Conservation (phyloP, 1,140 invertebrate species). For the Tribolium madens region DNA sequence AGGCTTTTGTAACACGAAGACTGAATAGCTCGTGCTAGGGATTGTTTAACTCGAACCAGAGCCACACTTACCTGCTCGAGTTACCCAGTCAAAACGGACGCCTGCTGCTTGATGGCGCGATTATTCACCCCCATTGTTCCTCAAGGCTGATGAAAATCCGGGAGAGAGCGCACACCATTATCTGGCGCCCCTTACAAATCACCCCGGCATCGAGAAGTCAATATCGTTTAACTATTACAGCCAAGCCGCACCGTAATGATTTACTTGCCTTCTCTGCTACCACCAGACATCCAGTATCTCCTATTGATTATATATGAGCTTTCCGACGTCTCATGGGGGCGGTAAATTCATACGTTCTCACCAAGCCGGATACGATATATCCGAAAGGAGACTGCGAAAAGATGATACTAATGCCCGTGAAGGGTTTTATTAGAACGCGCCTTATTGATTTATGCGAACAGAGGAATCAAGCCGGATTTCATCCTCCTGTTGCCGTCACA, state of each 20-base stretch:
- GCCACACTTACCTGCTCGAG: constrained; percentile 36
- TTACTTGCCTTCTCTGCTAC: constrained; percentile 55
- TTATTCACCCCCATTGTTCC: constrained; percentile 56
- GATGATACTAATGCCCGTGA: constrained; percentile 60
- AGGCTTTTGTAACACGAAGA: constrained; percentile 14
- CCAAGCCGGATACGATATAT: constrained; percentile 50
- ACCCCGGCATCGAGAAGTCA: constrained; percentile 54
- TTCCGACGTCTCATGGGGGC: constrained; percentile 55
- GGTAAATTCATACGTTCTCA: constrained; percentile 62
- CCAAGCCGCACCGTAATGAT: constrained; percentile 56
- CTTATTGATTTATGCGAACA: constrained; percentile 54
- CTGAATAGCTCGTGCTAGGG: constrained; percentile 14
- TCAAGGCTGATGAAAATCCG: constrained; percentile 54
- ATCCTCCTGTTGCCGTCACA: not conserved
- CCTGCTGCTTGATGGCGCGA: constrained; percentile 47
- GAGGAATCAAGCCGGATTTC: constrained; percentile 5
- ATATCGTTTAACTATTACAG: constrained; percentile 57
- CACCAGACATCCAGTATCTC: constrained; percentile 59
- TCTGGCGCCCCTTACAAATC: constrained; percentile 53
- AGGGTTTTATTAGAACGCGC: constrained; percentile 58
- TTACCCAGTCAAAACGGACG: constrained; percentile 27
- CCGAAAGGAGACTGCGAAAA: constrained; percentile 59
- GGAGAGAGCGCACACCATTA: constrained; percentile 50
- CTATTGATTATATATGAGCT: constrained; percentile 63
- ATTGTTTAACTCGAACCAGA: constrained; percentile 9